Evolutionary conservation across 2,797 vertebrate genomes (phyloP), one percentile per base, ranked within the genome.

Genomic region (Cuniculus paca): DNA sequence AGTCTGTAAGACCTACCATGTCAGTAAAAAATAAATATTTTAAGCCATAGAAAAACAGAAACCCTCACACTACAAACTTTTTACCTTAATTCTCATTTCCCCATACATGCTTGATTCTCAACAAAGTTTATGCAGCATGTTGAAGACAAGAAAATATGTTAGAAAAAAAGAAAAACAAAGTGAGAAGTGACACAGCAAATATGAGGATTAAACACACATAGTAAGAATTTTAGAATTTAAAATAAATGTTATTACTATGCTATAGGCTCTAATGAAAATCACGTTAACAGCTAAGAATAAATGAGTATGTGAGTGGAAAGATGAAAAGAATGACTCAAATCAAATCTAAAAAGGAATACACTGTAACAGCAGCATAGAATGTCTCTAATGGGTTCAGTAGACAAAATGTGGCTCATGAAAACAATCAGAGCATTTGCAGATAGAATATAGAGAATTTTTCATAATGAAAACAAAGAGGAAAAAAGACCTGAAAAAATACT

Each of bases 301-400:
- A 22, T 48, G 20, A n/a, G 6, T 34, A 45, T 31, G 8, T 10
- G 26, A n/a, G 5, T 12, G 22, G 4, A 45, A 17, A 24, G 3
- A 24, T n/a, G 28, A 45, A 88, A 45, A 11, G 45, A 52, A 16
- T 28, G 24, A 28, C 12, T 34, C 16, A 63, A 36, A 26, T 72
- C 24, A 31, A 19, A 56, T 72, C 24, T 20, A 9, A 45, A 20
- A 45, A 58, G 24, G 20, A 28, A 52, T 45, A 22, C 28, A 42
- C 12, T 22, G 9, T 34, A 60, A 3, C 11, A 19, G 54, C 4
- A 31, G 36, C 0, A 16, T 6, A 3, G n/a, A 14, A 56, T 34
- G 26, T 42, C 28, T 16, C 36, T 52, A 11, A 45, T 63, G 2
- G 28, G 1, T 4, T 68, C 24, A 1, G 52, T 19, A 80, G 6